A percentile compares a stretch with the other conserved stretches of the same genome.
Conservation (phyloP, 2,888 invertebrate species). For the Amblyjoppa proteus region DNA sequence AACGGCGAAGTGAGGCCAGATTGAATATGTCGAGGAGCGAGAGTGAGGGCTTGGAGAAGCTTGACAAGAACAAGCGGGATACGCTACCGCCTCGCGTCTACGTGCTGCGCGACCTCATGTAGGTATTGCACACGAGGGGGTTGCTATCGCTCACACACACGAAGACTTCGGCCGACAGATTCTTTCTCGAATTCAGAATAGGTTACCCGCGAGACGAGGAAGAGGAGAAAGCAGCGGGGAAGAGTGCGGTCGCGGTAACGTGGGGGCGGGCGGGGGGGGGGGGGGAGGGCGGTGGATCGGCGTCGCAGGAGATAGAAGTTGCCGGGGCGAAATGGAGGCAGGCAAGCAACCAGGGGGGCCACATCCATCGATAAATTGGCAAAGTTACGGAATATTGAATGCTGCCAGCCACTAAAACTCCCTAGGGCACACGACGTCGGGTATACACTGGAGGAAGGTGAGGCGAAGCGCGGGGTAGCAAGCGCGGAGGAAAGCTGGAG, state of each 20-base stretch:
- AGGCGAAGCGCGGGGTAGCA: conserved; percentile 21
- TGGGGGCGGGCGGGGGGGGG: neutral
- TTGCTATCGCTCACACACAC: conserved; percentile 40
- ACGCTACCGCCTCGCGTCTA: neutral
- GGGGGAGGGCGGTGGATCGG: conserved; percentile 28
- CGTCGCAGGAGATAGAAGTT: conserved; percentile 60
- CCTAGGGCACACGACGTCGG: conserved; percentile 67
- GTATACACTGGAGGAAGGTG: conserved; percentile 39
- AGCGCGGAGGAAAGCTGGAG: conserved; percentile 48
- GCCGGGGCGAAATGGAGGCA: conserved; percentile 63
- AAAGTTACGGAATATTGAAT: conserved; percentile 80
- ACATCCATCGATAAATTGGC: conserved; percentile 78
- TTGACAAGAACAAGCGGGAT: conserved; percentile 36
- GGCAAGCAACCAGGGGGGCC: conserved; percentile 65
- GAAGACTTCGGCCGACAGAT: conserved; percentile 43
- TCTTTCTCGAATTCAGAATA: conserved; percentile 65
- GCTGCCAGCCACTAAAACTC: conserved; percentile 77
- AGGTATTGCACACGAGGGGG: conserved; percentile 16
- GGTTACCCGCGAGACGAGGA: conserved; percentile 43
- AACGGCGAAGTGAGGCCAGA: conserved; percentile 16
- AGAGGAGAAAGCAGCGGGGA: conserved; percentile 46
- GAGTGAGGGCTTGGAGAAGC: conserved; percentile 14
- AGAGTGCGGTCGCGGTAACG: conserved; percentile 45
- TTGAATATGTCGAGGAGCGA: conserved; percentile 34
- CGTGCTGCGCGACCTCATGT: neutral